Evolutionary conservation across 2,113 vertebrate genomes (phyloP).

Genomic region (Lates calcarifer): DNA sequence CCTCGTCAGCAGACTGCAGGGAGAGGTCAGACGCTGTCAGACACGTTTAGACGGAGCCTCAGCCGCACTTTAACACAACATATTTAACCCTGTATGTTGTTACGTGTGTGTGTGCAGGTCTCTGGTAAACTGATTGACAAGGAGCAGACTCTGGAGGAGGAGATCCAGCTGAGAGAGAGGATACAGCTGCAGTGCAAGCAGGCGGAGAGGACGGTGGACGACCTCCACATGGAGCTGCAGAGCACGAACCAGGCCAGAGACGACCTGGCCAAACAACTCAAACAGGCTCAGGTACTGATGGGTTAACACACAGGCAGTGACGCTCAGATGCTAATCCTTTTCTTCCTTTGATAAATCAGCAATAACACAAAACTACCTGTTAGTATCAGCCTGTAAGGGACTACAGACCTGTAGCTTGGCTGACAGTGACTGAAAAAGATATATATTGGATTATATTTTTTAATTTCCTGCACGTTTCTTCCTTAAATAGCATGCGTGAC

Average conservation of each 20-base stretch:
- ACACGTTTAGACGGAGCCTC: too few relatives aligned
- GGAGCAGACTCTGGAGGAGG: conserved; percentile 83
- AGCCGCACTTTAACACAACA: neutral
- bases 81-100: neutral
- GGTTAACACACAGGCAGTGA: too few relatives aligned
- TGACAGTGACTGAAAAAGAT: too few relatives aligned
- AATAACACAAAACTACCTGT: too few relatives aligned
- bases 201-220: conserved; percentile 82
- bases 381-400: too few relatives aligned
- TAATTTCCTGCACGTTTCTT: neutral
- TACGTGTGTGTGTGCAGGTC: conserved; percentile 66
- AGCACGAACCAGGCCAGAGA: conserved; percentile 78
- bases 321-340: too few relatives aligned
- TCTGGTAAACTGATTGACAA: conserved; percentile 82
- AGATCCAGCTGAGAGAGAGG: conserved; percentile 85
- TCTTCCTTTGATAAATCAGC: too few relatives aligned
- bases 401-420: too few relatives aligned
- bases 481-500: conserved; percentile 14
- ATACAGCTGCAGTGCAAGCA: conserved; percentile 85
- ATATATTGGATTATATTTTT: neutral
- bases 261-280: conserved; percentile 83
- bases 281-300: conserved; percentile 78
- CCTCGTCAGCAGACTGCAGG: conserved; percentile 78
- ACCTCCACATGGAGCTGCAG: conserved; percentile 84
- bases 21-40: too few relatives aligned